Base-by-base conservation (phyloP, 2,797 vertebrate species). In the Adelosebastes latens region DNA sequence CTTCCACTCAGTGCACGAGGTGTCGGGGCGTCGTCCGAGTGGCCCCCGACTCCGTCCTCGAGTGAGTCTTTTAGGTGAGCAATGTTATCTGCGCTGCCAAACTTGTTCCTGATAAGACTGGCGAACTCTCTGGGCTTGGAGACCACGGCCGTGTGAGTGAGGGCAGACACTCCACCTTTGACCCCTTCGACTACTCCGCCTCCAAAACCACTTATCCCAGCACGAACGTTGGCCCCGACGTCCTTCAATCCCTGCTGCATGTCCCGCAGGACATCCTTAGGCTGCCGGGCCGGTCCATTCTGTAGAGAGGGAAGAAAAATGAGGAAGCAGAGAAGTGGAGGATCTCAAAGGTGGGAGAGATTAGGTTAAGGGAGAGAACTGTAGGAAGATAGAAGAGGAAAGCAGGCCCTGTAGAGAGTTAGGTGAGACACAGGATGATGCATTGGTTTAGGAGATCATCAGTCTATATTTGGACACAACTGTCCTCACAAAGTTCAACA, bases 201-300 rank as follows among this genome's bases (percentile, higher is more conserved):
- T 4, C 99, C 97, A 0, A 99, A 99, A 42, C 99, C 98, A 6
- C 98, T 99, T 95, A 99, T 98, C 70, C 99, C 98, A 0, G 98
- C 98, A 2, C 99, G 97, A 18, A 99, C 92, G 13, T 99, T 99
- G 82, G 98, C 98, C 0, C 98, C 96, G 8, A 99, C 98, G 0
- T 99, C 99, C 92, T 98, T 99, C 24, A 99, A 92, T 14, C 99
- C 99, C 77, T 99, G 99, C 88, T 99, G 98, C 98, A 99, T 98
- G 94, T 99, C 99, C 90, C 98, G 96, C 72, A 99, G 96, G 82
- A 99, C 98, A 34, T 99, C 98, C 90, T 99, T 99, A 65, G 98
- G 98, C 94, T 99, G 99, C 59, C 99, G 94, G 1, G 97, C 97
- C 0, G 97, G 98, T 65, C 98, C 98, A 46, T 99, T 99, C 97